Conservation (phyloP, 2,888 invertebrate genomes). For the Drosophila melanosoma region DNA sequence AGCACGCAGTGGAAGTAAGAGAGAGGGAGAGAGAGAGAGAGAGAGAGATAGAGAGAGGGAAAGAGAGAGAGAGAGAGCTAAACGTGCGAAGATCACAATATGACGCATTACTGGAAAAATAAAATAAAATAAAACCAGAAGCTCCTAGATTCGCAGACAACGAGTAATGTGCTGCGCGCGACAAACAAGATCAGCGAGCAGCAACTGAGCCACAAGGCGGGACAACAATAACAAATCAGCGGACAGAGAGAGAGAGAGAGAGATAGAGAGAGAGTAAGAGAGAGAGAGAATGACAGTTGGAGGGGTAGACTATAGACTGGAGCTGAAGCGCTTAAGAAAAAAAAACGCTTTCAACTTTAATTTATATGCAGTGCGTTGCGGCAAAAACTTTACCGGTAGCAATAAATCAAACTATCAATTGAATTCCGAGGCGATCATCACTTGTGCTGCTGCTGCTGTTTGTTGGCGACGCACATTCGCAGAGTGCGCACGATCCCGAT, state of each 20-base stretch:
- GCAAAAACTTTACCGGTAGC: conserved; percentile 81
- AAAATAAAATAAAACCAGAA: conserved; percentile 74
- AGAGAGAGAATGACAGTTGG: not conserved
- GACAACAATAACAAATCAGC: not conserved
- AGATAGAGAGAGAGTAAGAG: not conserved
- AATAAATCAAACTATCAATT: conserved; percentile 85
- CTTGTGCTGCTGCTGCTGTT: conserved; percentile 57
- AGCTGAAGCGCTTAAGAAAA: conserved; percentile 21
- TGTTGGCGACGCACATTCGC: conserved; percentile 14
- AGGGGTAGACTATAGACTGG: conserved; percentile 15
- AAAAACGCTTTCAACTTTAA: conserved; percentile 71
- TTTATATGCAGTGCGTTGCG: conserved; percentile 73
- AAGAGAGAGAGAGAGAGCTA: conserved; percentile 6
- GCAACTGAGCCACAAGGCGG: conserved; percentile 32
- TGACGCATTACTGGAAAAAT: conserved; percentile 51
- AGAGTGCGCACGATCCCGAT: conserved; percentile 26
- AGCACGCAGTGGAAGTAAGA: conserved; percentile 1
- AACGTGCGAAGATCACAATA: conserved; percentile 54
- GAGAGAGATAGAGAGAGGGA: not conserved
- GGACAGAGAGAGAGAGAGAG: not conserved
- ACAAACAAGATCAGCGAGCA: conserved; percentile 81
- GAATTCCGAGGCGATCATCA: conserved; percentile 84
- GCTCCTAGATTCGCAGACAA: conserved; percentile 59
- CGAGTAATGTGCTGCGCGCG: conserved; percentile 73
- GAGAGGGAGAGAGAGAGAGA: not conserved